phyloP scores from a whole-genome alignment of 92 coral and sea anemone genomes.

The Bergia sp. region DNA sequence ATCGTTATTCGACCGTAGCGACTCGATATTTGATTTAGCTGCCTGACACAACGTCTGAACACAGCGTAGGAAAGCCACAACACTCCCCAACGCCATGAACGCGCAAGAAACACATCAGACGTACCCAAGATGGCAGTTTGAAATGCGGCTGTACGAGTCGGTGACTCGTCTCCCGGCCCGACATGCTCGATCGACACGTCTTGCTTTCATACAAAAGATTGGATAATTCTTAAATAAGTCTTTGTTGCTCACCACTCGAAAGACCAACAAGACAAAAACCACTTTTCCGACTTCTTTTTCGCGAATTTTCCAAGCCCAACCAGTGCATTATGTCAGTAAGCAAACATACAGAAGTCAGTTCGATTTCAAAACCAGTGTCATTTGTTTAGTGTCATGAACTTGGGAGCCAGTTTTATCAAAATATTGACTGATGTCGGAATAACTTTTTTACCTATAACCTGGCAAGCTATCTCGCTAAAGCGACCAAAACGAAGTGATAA shows the following conservation, averaged over 20 bases:
- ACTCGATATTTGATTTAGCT: neutral
- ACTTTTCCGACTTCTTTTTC: neutral
- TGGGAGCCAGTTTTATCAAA: conserved; percentile 16
- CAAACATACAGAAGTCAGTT: conserved; percentile 44
- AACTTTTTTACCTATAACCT: conserved; percentile 6
- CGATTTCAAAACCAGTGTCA: conserved; percentile 36
- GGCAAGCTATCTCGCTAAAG: neutral
- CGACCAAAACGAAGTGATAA: neutral
- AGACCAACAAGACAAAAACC: conserved; percentile 22
- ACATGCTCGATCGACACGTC: neutral
- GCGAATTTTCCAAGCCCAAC: neutral
- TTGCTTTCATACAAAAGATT: conserved; percentile 17
- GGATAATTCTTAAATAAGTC: conserved; percentile 22
- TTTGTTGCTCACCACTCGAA: conserved; percentile 1
- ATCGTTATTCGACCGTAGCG: conserved; percentile 29
- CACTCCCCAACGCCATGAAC: conserved; percentile 12
- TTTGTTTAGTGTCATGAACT: conserved; percentile 16
- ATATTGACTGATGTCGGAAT: conserved; percentile 13
- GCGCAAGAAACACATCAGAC: neutral
- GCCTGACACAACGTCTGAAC: neutral
- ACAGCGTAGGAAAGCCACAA: neutral
- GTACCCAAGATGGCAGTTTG: conserved; percentile 33
- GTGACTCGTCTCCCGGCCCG: conserved; percentile 10
- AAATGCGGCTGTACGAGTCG: conserved; percentile 23
- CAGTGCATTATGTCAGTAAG: neutral